Base-by-base conservation (phyloP, 2,888 invertebrate genomes). In the Dryocosmus kuriphilus region DNA sequence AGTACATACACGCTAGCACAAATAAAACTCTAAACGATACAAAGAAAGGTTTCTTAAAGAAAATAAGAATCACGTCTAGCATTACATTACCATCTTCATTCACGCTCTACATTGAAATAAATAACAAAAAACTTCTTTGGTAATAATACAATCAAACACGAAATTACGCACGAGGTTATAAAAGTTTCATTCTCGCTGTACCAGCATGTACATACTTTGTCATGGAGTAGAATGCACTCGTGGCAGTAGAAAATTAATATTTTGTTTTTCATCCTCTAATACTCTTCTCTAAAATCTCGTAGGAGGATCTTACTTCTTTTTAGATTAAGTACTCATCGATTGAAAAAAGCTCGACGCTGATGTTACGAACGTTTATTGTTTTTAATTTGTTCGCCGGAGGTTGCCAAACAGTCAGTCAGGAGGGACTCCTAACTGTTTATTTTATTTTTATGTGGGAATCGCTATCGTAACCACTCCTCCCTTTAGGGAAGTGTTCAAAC, bases 281-380 rank as follows among this genome's bases (percentile, higher is more conserved):
- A n/a, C n/a, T 5, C 16, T 30, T 30, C n/a, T 41, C 35, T 51
- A 60, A 75, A 22, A 61, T 71, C 32, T 71, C 35, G n/a, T 30
- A 27, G 67, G 35, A 77, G 79, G 74, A 80, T 79, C 88, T 94
- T 93, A 96, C 93, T 97, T 97, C 92, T 97, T 97, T 87, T 96
- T 96, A 77, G 95, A 94, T 92, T 95, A 97, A 41, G 97, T 96
- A 83, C 96, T 96, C 63, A 98, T 98, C 0, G 97, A 97, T 91
- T 98, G 98, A 92, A 98, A 98, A 76, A 98, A 98, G 91, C 97
- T 97, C 60, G 98, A 98, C 22, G 98, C 98, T 0, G 98, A 97
- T 99, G 55, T 24, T 9, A n/a, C 5, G 19, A n/a, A n/a, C n/a
- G n/a, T n/a, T n/a, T n/a, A n/a, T n/a, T n/a, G n/a, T n/a, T n/a